Conservation (phyloP, 1,140 invertebrate genomes). For the Phymastichus coffea region DNA sequence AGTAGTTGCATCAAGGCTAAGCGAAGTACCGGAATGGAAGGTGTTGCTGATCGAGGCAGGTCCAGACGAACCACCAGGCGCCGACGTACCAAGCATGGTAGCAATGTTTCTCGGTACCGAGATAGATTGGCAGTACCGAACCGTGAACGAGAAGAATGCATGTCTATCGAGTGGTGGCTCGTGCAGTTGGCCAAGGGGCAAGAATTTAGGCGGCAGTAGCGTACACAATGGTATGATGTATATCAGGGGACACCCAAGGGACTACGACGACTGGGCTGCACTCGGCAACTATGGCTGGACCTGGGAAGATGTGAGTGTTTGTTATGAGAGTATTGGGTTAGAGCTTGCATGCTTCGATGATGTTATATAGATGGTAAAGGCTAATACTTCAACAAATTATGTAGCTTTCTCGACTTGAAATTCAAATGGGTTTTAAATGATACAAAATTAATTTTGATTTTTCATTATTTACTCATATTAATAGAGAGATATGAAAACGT, state of each 20-base stretch:
- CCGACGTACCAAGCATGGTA: slow-evolving; percentile 80
- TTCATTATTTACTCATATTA: no score
- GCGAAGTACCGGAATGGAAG: slow-evolving; percentile 57
- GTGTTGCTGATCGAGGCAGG: slow-evolving; percentile 64
- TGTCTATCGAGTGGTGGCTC: slow-evolving; percentile 72
- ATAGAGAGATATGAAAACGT: no score
- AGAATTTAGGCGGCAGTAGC: slow-evolving; percentile 76
- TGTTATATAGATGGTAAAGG: no score
- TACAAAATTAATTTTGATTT: no score
- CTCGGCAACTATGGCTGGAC: slow-evolving; percentile 86
- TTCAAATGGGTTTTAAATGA: no score
- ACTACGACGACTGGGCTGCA: slow-evolving; percentile 75
- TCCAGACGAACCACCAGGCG: slow-evolving; percentile 77
- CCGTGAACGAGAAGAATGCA: slow-evolving; percentile 79
- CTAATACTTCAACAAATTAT: no score
- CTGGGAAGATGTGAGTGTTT: slow-evolving; percentile 72
- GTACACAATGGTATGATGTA: slow-evolving; percentile 82
- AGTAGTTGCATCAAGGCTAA: slow-evolving; percentile 71
- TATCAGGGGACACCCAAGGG: slow-evolving; percentile 69
- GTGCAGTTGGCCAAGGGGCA: slow-evolving; percentile 82
- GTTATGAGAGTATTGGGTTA: no score
- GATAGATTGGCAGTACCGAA: slow-evolving; percentile 85
- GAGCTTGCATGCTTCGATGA: no score
- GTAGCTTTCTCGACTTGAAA: no score
- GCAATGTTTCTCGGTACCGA: slow-evolving; percentile 74